Evolutionary conservation across 2,888 invertebrate species (phyloP).

Genomic region (Hartigia nigra): DNA sequence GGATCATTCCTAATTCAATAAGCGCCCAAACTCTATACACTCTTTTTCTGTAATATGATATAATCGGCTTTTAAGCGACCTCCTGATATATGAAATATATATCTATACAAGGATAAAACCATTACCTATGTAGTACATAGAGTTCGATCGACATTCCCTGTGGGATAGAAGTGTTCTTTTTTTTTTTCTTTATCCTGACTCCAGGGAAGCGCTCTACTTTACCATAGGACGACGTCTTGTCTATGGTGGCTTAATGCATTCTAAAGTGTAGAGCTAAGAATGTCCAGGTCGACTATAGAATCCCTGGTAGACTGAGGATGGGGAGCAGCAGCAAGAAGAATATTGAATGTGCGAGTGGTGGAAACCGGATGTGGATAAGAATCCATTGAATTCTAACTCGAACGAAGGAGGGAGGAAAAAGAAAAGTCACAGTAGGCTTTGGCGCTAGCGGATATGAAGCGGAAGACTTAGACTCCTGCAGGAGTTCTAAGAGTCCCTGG

Average conservation of each 20-base stretch:
- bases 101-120: background rate
- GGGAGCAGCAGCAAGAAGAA: background rate
- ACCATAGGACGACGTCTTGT: background rate
- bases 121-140: background rate
- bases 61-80: background rate
- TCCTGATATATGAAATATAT: background rate
- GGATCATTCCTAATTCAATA: background rate
- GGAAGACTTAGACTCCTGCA: background rate
- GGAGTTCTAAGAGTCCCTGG: background rate
- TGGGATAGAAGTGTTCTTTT: background rate
- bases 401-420: background rate
- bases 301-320: background rate
- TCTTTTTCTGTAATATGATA: background rate
- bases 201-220: background rate
- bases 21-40: background rate
- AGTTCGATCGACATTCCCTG: background rate
- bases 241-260: background rate
- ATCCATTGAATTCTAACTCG: background rate
- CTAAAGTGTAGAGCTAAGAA: background rate
- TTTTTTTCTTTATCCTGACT: background rate
- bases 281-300: background rate
- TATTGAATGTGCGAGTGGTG: background rate
- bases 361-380: background rate
- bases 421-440: background rate
- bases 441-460: background rate